phyloP scores from a whole-genome alignment of 2,888 invertebrate genomes.

The Nesidiocoris tenuis region DNA sequence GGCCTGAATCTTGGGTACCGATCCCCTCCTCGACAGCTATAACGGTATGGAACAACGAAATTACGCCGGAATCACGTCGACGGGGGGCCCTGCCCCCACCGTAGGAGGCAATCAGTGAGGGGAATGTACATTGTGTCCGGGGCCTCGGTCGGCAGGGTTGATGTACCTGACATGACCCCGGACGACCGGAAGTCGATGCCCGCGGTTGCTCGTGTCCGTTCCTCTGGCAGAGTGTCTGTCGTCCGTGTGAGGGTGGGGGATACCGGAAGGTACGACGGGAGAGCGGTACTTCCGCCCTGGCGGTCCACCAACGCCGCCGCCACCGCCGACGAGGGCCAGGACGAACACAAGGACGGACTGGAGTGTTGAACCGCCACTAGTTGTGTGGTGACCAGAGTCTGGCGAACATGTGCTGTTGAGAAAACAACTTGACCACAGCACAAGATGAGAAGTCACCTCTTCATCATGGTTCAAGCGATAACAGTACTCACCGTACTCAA shows the following conservation, averaged over 20 bases:
- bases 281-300: constrained; percentile 42
- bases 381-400: constrained; percentile 39
- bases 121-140: constrained; percentile 19
- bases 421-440: constrained; percentile 18
- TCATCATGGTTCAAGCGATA: constrained; percentile 77
- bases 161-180: constrained; percentile 41
- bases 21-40: background rate
- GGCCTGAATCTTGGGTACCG: background rate
- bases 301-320: constrained; percentile 4
- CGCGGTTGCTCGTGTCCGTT: background rate
- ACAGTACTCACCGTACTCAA: constrained; percentile 79
- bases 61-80: constrained; percentile 10
- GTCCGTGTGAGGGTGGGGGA: constrained; percentile 3
- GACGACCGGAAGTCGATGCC: constrained; percentile 25
- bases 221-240: background rate
- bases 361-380: constrained; percentile 20
- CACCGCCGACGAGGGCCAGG: background rate
- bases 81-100: background rate
- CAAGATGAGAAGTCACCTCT: constrained; percentile 46
- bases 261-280: constrained; percentile 22
- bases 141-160: constrained; percentile 34
- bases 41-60: constrained; percentile 33
- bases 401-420: constrained; percentile 39
- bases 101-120: background rate
- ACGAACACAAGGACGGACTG: constrained; percentile 31